Evolutionary conservation across 2,888 invertebrate genomes (phyloP).

Genomic region (Trachelus stipa): DNA sequence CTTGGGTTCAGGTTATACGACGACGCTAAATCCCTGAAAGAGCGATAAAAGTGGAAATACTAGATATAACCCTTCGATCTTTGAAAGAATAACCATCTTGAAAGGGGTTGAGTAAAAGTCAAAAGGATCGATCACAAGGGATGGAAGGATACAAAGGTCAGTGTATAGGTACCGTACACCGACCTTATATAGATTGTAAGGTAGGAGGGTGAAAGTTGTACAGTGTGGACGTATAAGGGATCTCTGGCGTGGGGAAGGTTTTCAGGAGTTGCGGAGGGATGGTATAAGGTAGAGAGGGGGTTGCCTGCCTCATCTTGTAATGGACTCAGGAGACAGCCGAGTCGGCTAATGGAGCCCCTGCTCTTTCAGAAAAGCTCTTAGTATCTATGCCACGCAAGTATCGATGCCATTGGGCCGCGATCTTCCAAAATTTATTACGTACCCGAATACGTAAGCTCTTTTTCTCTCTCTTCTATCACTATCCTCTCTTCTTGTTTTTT

Average conservation of each 20-base stretch:
- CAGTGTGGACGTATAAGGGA: conserved; percentile 27
- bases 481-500: background rate
- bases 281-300: conserved; percentile 3
- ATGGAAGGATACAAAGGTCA: background rate
- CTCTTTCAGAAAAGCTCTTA: conserved; percentile 64
- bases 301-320: conserved; percentile 64
- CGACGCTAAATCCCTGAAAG: background rate
- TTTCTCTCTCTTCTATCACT: background rate
- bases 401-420: conserved; percentile 59
- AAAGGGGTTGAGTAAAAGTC: background rate
- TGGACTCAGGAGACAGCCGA: conserved; percentile 67
- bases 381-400: conserved; percentile 60
- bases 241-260: conserved; percentile 37
- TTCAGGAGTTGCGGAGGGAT: conserved; percentile 14
- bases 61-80: background rate
- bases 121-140: background rate
- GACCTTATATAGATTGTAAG: conserved; percentile 2
- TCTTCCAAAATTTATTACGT: conserved; percentile 46
- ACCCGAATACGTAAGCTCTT: background rate
- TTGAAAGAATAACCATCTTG: background rate
- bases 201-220: background rate
- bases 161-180: background rate
- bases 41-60: background rate
- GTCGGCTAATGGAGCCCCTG: conserved; percentile 65
- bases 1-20: background rate